Evolutionary conservation across 2,888 invertebrate genomes (phyloP), one percentile per base, ranked within the genome.

Genomic region (Hemistola chrysoprasaria): DNA sequence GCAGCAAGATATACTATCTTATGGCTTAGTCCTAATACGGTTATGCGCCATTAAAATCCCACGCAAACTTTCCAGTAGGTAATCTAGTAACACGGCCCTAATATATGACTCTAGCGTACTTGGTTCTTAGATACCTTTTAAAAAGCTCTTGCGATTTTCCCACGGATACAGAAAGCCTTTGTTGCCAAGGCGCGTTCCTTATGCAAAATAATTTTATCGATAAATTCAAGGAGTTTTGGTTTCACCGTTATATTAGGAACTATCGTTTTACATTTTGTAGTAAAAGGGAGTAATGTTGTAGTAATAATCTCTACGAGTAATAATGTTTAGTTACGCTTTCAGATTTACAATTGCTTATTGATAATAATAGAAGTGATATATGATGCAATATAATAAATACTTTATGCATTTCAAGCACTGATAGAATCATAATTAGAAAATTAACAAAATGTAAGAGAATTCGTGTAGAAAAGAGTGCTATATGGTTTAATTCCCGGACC

Each of bases 61-160:
- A 3, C 21, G 24, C 33, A 3, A 29, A 16, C 30, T 30, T 30
- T 31, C 30, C 30, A 34, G 26, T 22, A 23, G 40, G 56, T 73
- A 72, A 73, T 71, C 72, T 73, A 68, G 61, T 71, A 74, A 75
- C 71, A 61, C 59, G 53, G 56, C 57, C 58, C 57, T 72, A 74
- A 74, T 78, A 73, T 73, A 77, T 68, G 69, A 62, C 62, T 59
- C 51, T 54, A 56, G 54, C 58, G 61, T 56, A 64, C 64, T 53
- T 55, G 53, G 61, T 60, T 73, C 69, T 71, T 62, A 73, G 66
- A 47, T 65, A 59, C 66, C 68, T 79, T 78, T 80, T 81, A 78
- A 84, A 81, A 84, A 79, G 71, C 69, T 48, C 49, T 45, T 47
- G 58, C 56, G 70, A 79, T 79, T 79, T 84, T 86, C 85, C 79